Conservation (phyloP, 2,888 invertebrate genomes). For the Geophilus truncorum region DNA sequence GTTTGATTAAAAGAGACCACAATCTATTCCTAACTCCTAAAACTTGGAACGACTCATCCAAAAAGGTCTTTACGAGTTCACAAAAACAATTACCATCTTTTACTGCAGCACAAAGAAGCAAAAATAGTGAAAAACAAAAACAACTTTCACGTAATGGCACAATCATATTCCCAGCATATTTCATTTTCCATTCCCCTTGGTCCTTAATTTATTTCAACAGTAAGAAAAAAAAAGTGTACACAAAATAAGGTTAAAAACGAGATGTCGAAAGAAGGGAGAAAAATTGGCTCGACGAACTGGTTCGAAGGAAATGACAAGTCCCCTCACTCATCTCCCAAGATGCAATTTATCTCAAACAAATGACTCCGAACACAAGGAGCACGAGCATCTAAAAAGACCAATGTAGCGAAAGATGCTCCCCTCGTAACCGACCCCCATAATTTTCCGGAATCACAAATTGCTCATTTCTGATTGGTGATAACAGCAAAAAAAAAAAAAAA, state of each 20-base stretch:
- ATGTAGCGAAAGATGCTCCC: neutral
- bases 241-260: neutral
- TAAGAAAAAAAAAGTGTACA: too few relatives aligned
- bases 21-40: too few relatives aligned
- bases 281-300: neutral
- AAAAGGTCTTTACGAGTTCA: too few relatives aligned
- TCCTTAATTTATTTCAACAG: too few relatives aligned
- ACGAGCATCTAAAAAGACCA: neutral
- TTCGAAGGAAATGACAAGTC: neutral
- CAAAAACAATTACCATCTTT: too few relatives aligned
- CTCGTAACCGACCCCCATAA: neutral
- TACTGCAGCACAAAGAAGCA: too few relatives aligned
- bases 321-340: neutral
- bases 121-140: too few relatives aligned
- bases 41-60: too few relatives aligned
- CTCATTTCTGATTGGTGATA: neutral
- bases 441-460: neutral
- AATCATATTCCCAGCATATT: too few relatives aligned
- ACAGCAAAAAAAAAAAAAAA: neutral
- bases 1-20: too few relatives aligned
- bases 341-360: slow-evolving; percentile 16
- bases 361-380: neutral
- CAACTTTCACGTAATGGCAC: too few relatives aligned
- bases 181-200: too few relatives aligned
- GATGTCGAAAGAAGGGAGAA: neutral